A percentile compares a stretch with the other conserved stretches of the same genome.
phyloP scores from a whole-genome alignment of 2,888 invertebrate species.

The Bellardia bayeri region DNA sequence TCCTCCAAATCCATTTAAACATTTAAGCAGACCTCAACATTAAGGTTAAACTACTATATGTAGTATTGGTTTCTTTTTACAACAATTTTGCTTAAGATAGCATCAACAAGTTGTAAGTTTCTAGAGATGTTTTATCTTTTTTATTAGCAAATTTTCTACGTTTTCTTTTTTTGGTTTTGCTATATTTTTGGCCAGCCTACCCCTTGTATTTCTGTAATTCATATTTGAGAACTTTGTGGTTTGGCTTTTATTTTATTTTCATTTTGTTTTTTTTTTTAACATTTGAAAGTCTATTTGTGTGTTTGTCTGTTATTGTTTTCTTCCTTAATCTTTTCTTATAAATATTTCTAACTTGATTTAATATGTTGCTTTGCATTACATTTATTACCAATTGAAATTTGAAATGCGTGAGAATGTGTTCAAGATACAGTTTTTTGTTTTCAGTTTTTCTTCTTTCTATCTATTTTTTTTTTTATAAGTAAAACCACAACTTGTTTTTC shows the following conservation, averaged over 20 bases:
- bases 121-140: slow-evolving; percentile 70
- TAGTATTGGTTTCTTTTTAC: slow-evolving; percentile 70
- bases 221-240: slow-evolving; percentile 65
- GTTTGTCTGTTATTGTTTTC: slow-evolving; percentile 33
- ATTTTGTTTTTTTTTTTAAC: neutral
- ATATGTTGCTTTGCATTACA: slow-evolving; percentile 84
- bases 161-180: neutral
- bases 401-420: slow-evolving; percentile 83
- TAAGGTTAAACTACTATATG: slow-evolving; percentile 68
- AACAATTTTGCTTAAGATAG: slow-evolving; percentile 56
- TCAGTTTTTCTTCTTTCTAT: neutral
- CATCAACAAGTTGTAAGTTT: slow-evolving; percentile 72
- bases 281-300: slow-evolving; percentile 30
- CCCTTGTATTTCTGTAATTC: slow-evolving; percentile 48
- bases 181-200: slow-evolving; percentile 39
- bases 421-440: slow-evolving; percentile 71
- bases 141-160: slow-evolving; percentile 67
- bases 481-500: slow-evolving; percentile 16
- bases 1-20: neutral
- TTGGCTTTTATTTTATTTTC: neutral
- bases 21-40: slow-evolving; percentile 25
- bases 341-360: slow-evolving; percentile 79
- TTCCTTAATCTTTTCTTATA: slow-evolving; percentile 76
- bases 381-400: slow-evolving; percentile 84
- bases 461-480: neutral